Base-by-base conservation (phyloP, 2,113 vertebrate genomes). In the Acrocephalus kingi region DNA sequence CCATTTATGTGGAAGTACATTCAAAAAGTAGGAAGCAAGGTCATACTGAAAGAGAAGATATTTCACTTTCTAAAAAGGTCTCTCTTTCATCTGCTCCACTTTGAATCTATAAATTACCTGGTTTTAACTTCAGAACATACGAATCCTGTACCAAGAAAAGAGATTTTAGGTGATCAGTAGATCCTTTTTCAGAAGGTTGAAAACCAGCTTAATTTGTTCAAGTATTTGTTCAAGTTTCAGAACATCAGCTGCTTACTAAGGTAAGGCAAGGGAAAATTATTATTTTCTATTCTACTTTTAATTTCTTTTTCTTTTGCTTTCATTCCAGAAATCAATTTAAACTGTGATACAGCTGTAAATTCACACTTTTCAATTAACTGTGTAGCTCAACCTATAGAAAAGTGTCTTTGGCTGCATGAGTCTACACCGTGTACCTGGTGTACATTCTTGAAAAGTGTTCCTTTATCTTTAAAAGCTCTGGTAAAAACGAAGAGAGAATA, bases 351-450 rank as follows among this genome's bases (percentile, higher is more conserved):
- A 46, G 18, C 15, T 75, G 10, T 33, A 72, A 46, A 78, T 19
- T 27, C 12, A 51, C 1, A 1, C 15, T 74, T 27, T 83, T 24
- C 31, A 49, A 19, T 7, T 7, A 64, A 24, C 7, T 22, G 5
- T 23, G 12, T 22, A 69, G 14, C 16, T 84, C 58, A 74, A 41
- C 9, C 30, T 22, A 3, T 3, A 28, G 35, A 71, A n/a, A 22
- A 58, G 5, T 27, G 15, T 25, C 24, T 30, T 67, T n/a, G 54
- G 5, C 15, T 75, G 4, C 45, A 19, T 16, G 16, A 41, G 15
- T 3, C 15, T 51, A 28, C 6, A 46, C 13, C 9, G 2, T 4
- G 5, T 27, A 11, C 6, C 28, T 13, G 27, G 22, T 7, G 6
- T 21, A 27, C 5, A 6, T 41, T 49, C 35, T 35, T 30, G 14